A percentile compares a stretch with the other conserved stretches of the same genome.
Conservation (phyloP, 2,113 vertebrate genomes). For the Eudyptes chrysolophus region DNA sequence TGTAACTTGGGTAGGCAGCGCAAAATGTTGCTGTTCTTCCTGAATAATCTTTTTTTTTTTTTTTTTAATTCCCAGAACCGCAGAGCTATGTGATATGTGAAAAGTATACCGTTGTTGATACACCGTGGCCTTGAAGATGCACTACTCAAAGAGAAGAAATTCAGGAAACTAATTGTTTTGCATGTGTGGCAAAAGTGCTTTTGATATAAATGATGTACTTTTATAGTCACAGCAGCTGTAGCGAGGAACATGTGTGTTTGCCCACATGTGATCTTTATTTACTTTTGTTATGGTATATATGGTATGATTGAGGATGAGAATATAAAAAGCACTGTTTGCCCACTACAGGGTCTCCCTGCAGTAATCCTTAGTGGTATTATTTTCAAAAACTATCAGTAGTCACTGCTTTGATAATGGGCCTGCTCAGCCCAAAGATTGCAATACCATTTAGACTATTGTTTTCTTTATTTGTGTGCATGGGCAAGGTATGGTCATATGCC, state of each 20-base stretch:
- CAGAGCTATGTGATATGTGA: slow-evolving; percentile 12
- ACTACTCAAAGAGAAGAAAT: slow-evolving; percentile 74
- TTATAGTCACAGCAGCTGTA: slow-evolving; percentile 76
- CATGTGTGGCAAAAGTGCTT: slow-evolving; percentile 70
- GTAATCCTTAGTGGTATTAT: slow-evolving; percentile 63
- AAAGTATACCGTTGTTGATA: slow-evolving; percentile 68
- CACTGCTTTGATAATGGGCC: slow-evolving; percentile 40
- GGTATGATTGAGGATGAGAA: slow-evolving; percentile 22
- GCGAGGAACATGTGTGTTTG: slow-evolving; percentile 67
- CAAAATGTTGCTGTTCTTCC: background rate
- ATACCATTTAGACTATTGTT: slow-evolving; percentile 71
- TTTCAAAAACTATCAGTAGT: slow-evolving; percentile 49
- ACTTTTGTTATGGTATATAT: slow-evolving; percentile 12
- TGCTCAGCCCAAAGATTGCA: slow-evolving; percentile 51
- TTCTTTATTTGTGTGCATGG: slow-evolving; percentile 65
- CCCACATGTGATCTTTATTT: slow-evolving; percentile 65
- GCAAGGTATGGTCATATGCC: slow-evolving; percentile 54
- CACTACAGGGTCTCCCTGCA: slow-evolving; percentile 39
- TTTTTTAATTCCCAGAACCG: slow-evolving; percentile 48
- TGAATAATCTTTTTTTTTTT: background rate
- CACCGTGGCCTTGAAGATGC: slow-evolving; percentile 77
- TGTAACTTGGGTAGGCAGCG: background rate
- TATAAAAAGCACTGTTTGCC: slow-evolving; percentile 48
- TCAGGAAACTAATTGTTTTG: slow-evolving; percentile 71
- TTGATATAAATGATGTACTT: slow-evolving; percentile 67